phyloP scores from a whole-genome alignment of 2,113 vertebrate species.

The Centropristis striata region DNA sequence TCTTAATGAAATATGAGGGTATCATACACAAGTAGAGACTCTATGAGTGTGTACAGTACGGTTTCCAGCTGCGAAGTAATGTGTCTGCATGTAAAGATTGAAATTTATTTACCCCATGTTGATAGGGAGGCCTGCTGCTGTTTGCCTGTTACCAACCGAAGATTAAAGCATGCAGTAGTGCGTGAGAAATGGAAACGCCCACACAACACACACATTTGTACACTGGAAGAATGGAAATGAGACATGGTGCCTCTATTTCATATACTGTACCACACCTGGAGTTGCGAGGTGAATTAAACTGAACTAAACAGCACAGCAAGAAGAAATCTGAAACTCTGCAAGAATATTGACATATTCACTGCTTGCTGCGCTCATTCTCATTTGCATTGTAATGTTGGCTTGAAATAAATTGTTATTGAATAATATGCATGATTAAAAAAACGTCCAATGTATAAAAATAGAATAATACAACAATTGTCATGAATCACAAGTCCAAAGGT shows the following conservation, averaged over 20 bases:
- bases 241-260: background rate
- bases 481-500: background rate
- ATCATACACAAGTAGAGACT: slow-evolving; percentile 6
- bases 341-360: background rate
- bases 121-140: slow-evolving; percentile 48
- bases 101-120: slow-evolving; percentile 44
- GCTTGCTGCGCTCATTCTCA: background rate
- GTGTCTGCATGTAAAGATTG: slow-evolving; percentile 30
- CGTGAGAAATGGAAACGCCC: slow-evolving; percentile 29
- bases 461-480: background rate
- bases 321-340: slow-evolving; percentile 3
- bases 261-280: background rate
- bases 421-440: background rate
- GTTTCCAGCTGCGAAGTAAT: slow-evolving; percentile 21
- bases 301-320: background rate
- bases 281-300: slow-evolving; percentile 6
- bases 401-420: background rate
- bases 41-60: slow-evolving; percentile 6
- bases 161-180: slow-evolving; percentile 55
- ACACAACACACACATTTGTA: background rate
- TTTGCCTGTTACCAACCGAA: slow-evolving; percentile 24
- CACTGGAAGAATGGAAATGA: slow-evolving; percentile 15
- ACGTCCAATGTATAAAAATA: background rate
- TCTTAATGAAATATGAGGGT: slow-evolving; percentile 32
- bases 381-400: background rate